These are phyloP conservation scores for Rachycentron canadum DNA, from an alignment of 2,797 vertebrate genomes.

Conservation along the genomic window DNA sequence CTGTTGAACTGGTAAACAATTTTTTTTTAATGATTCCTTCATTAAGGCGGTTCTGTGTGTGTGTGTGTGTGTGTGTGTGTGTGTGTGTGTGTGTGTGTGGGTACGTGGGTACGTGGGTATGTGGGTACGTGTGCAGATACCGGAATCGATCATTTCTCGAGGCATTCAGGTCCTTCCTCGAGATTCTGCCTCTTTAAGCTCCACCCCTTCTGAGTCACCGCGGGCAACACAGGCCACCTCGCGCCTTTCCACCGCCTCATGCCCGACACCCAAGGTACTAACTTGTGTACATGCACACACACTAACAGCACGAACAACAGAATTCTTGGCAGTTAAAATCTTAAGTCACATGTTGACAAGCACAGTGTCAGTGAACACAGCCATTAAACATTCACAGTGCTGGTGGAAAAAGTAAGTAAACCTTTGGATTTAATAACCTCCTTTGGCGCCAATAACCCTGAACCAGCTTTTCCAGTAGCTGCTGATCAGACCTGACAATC, in stretches of 20 bases:
- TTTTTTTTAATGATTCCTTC: not conserved
- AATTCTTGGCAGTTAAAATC: not conserved
- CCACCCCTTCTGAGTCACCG: slow-evolving; percentile 96
- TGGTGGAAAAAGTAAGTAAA: too few relatives aligned
- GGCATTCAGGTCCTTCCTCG: slow-evolving; percentile 98
- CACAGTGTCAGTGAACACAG: too few relatives aligned
- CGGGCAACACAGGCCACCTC: slow-evolving; percentile 93
- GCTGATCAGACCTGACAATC: not conserved
- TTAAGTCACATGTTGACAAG: too few relatives aligned
- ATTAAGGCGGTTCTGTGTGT: not conserved
- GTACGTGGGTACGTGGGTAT: slow-evolving; percentile 38
- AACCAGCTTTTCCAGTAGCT: too few relatives aligned
- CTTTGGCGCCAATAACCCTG: too few relatives aligned
- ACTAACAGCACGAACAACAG: not conserved
- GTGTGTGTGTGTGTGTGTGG: slow-evolving; percentile 27
- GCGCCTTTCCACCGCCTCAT: slow-evolving; percentile 96
- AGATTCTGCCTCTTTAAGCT: slow-evolving; percentile 97
- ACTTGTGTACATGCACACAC: slow-evolving; percentile 32
- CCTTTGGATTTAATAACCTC: too few relatives aligned
- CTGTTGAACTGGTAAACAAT: too few relatives aligned
- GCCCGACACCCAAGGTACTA: slow-evolving; percentile 96
- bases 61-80: slow-evolving; percentile 26
- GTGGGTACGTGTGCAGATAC: slow-evolving; percentile 86
- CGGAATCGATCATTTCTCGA: slow-evolving; percentile 98
- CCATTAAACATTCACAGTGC: too few relatives aligned